Conservation (phyloP, 2,888 invertebrate species). For the Callyntrura guangdongensis region DNA sequence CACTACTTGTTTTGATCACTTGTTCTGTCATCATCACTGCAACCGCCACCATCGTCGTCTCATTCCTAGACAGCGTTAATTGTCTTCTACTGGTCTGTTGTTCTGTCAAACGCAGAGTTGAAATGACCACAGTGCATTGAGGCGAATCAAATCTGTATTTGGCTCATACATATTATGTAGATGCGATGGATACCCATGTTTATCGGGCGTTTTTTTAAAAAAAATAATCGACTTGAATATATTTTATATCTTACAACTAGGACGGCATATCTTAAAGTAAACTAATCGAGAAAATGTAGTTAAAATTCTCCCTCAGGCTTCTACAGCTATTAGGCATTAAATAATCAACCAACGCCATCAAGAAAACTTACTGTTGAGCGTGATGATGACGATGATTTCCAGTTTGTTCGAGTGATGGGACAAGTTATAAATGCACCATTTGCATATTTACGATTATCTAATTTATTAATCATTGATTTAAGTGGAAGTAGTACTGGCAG, state of each 20-base stretch:
- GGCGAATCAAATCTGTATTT: background rate
- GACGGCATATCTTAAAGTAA: constrained; percentile 62
- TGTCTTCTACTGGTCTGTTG: background rate
- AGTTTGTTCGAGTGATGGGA: background rate
- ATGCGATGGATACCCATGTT: background rate
- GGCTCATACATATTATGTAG: background rate
- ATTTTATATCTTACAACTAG: constrained; percentile 25
- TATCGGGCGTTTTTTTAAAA: background rate
- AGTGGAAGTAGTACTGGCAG: no score
- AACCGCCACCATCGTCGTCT: background rate
- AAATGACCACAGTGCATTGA: constrained; percentile 9
- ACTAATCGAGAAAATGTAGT: constrained; percentile 70
- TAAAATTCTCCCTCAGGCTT: constrained; percentile 65
- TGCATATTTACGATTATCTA: no score
- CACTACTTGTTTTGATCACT: background rate
- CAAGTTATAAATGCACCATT: background rate
- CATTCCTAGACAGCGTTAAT: constrained; percentile 5
- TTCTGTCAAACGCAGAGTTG: background rate
- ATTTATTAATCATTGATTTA: no score
- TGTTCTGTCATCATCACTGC: background rate
- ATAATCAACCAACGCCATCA: constrained; percentile 70
- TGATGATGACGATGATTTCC: constrained; percentile 64
- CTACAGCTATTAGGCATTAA: constrained; percentile 34
- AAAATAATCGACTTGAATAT: background rate
- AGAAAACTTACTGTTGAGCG: constrained; percentile 71